Base-by-base conservation (phyloP, 2,797 vertebrate species). In the Synaphobranchus kaupii region DNA sequence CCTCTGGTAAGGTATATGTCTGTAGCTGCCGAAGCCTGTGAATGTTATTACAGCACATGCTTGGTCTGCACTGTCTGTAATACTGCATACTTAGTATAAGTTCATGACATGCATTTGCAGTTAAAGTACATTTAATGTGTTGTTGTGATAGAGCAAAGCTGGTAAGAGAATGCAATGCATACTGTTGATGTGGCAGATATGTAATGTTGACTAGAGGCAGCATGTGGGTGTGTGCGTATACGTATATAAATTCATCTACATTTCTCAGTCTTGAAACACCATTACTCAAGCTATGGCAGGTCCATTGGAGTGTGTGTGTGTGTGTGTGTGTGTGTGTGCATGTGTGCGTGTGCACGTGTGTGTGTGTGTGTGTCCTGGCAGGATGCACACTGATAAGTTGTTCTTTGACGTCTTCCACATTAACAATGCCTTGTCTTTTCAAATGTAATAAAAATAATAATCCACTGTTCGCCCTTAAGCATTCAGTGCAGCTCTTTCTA, bases 1-100 rank as follows among this genome's bases (percentile, higher is more conserved):
- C 87, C 88, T 88, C 89, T 87, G 86, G 87, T 86, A 48, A 84
- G 86, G 15, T 58, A n/a, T 47, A 60, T 83, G 54, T 60, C 83
- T 63, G 81, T 56, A 20, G n/a, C 12, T 56, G 52, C 54, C 10
- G 48, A 44, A n/a, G 47, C n/a, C 22, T 50, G 44, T 50, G 15
- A 54, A 34, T 76, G 15, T 20, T 44, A 44, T 13, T 39, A 34
- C 71, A 63, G 22, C 60, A 52, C 58, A 60, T 17, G 58, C 15
- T 8, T 52, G 50, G 39, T 39, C 39, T 39, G 1, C 39, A 39
- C 39, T 39, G 39, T 39, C 1, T 39, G 39, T 39, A 39, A 39
- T 39, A 39, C 39, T 39, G 39, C 39, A 39, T 39, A 39, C 39
- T 39, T 39, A n/a, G n/a, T n/a, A 52, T 52, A 52, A 52, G 8